phyloP scores from a whole-genome alignment of 2,888 invertebrate species.

The Nudaria mundana region DNA sequence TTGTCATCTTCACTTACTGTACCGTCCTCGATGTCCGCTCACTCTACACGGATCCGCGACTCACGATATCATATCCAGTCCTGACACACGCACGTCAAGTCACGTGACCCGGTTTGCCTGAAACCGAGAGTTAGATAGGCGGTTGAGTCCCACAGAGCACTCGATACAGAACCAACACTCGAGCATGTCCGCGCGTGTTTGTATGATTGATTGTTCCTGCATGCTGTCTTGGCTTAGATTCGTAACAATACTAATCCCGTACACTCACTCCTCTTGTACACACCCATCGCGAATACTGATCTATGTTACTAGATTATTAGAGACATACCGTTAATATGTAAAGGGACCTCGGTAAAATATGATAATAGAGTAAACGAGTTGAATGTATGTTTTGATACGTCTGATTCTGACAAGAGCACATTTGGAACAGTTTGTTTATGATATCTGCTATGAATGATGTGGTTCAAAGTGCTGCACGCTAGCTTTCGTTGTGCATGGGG shows the following conservation, averaged over 20 bases:
- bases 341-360: constrained; percentile 33
- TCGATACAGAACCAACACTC: constrained; percentile 67
- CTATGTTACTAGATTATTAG: constrained; percentile 32
- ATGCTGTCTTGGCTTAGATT: constrained; percentile 79
- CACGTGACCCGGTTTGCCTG: constrained; percentile 14
- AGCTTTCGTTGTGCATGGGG: constrained; percentile 81
- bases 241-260: constrained; percentile 35
- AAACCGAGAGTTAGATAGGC: constrained; percentile 40
- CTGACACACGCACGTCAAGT: constrained; percentile 35
- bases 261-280: constrained; percentile 58
- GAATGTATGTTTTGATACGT: constrained; percentile 38
- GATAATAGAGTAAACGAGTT: constrained; percentile 29
- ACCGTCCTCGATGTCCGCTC: constrained; percentile 67
- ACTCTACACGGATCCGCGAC: constrained; percentile 54
- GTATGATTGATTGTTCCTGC: constrained; percentile 73
- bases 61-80: constrained; percentile 48
- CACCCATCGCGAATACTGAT: constrained; percentile 53
- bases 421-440: constrained; percentile 54
- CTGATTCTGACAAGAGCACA: constrained; percentile 55
- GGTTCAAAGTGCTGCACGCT: constrained; percentile 79
- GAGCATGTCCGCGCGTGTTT: constrained; percentile 72
- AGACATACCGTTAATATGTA: constrained; percentile 33
- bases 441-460: constrained; percentile 65
- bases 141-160: constrained; percentile 62
- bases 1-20: constrained; percentile 70